Conservation (phyloP, 2,113 vertebrate species). For the Amphiprion percula region DNA sequence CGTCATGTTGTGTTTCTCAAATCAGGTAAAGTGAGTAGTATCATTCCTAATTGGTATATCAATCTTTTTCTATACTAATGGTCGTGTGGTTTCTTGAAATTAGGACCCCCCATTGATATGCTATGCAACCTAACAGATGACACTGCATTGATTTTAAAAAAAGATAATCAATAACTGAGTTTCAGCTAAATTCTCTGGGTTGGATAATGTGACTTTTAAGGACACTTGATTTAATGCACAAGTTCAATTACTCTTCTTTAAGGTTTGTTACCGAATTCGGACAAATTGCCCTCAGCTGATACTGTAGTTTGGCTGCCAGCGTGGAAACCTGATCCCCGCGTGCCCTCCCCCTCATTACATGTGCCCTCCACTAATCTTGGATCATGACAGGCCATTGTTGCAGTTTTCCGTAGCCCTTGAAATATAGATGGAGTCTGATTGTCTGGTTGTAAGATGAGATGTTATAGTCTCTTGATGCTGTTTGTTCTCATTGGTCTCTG, state of each 20-base stretch:
- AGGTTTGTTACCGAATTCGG: constrained; percentile 35
- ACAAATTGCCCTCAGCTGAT: constrained; percentile 62
- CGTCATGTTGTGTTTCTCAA: background rate
- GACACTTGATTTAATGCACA: background rate
- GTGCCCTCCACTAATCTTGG: constrained; percentile 68
- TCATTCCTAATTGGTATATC: background rate
- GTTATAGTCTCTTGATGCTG: constrained; percentile 54
- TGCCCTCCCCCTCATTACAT: constrained; percentile 66
- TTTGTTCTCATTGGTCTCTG: constrained; percentile 65
- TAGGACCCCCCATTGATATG: background rate
- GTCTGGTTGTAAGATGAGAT: constrained; percentile 76
- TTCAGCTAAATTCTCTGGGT: background rate
- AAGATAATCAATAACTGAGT: background rate
- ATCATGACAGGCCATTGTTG: constrained; percentile 71
- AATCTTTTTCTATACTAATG: background rate
- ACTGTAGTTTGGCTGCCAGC: constrained; percentile 27
- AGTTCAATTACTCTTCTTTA: constrained; percentile 37
- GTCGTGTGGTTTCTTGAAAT: background rate
- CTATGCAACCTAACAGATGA: background rate
- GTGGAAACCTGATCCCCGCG: constrained; percentile 40
- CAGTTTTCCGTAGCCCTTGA: constrained; percentile 76
- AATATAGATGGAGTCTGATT: constrained; percentile 80
- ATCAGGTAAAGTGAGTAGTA: background rate
- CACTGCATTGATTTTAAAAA: background rate
- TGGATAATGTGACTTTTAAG: background rate